Evolutionary conservation across 2,113 vertebrate species (phyloP), one percentile per base, ranked within the genome.

Genomic region (Periophthalmus modestus): DNA sequence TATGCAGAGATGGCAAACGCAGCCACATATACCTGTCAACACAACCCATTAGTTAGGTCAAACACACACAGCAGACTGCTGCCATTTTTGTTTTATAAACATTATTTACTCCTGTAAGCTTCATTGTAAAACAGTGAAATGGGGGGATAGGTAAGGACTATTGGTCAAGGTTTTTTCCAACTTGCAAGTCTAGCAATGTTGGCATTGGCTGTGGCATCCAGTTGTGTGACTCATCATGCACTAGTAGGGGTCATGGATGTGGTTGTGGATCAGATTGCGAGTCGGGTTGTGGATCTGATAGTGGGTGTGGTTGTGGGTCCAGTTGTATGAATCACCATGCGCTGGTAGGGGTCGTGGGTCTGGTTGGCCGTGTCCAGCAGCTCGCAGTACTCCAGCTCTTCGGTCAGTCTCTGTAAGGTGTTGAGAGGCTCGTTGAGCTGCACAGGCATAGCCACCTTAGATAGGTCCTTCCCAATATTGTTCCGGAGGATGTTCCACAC

Each of bases 391-490:
- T 99, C 98, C 77, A 99, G 92, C 89, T 99, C 98, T 89, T 99
- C 98, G 0, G 97, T 98, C 63, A 99, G 95, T 65, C 96, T 92
- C 93, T 99, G 98, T 80, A 99, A 94, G 0, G 96, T 95, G 92
- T 96, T 98, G 55, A 99, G 89, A 0, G 98, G 98, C 81, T 99
- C 98, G 0, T 99, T 99, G 14, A 99, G 89, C 82, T 96, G 95
- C 16, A 96, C 97, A 0, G 98, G 98, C 98, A 99, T 98, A 71
- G 97, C 95, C 87, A 99, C 97, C 63, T 96, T 97, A 58, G 98
- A 99, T 81, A 99, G 93, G 75, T 99, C 98, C 86, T 98, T 99
- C 0, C 98, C 98, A 0, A 99, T 98, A 90, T 99, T 99, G 75
- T 98, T 98, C 66, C 94, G 95, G 78, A 99, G 93, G 87, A 99